Percentiles rank a stretch among this genome's conserved stretches.
Evolutionary conservation across 2,797 vertebrate genomes (phyloP).

Genomic region (Clarias laeviceps): DNA sequence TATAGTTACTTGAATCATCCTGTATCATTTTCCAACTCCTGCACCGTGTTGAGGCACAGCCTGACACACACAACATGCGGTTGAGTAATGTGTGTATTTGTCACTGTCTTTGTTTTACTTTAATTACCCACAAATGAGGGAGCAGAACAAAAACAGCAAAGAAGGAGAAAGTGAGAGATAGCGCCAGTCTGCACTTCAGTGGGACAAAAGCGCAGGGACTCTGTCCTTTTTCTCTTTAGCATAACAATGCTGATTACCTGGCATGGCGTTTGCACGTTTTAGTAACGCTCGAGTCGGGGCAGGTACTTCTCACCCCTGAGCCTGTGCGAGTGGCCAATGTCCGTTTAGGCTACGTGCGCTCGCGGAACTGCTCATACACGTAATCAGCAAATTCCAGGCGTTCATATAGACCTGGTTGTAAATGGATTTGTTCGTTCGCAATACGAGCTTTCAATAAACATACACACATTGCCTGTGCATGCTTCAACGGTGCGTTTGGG

Average conservation of each 20-base stretch:
- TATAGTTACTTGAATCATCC: background rate
- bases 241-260: slow-evolving; percentile 71
- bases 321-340: slow-evolving; percentile 51
- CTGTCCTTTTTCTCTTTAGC: slow-evolving; percentile 60
- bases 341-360: slow-evolving; percentile 38
- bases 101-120: slow-evolving; percentile 68
- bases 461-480: background rate
- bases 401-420: background rate
- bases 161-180: slow-evolving; percentile 32
- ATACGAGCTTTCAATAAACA: background rate
- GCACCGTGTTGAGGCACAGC: background rate
- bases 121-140: slow-evolving; percentile 72
- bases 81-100: slow-evolving; percentile 69
- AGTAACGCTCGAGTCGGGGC: slow-evolving; percentile 49
- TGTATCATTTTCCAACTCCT: background rate
- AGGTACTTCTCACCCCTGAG: slow-evolving; percentile 57
- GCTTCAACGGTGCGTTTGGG: background rate
- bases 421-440: background rate
- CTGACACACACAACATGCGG: slow-evolving; percentile 14
- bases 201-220: slow-evolving; percentile 44
- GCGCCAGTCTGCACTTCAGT: slow-evolving; percentile 66
- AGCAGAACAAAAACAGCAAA: slow-evolving; percentile 54
- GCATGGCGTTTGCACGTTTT: slow-evolving; percentile 65
- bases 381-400: background rate
- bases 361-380: background rate